Evolutionary conservation across 1,140 invertebrate genomes (phyloP).

Genomic region (Sycophaga agraensis): DNA sequence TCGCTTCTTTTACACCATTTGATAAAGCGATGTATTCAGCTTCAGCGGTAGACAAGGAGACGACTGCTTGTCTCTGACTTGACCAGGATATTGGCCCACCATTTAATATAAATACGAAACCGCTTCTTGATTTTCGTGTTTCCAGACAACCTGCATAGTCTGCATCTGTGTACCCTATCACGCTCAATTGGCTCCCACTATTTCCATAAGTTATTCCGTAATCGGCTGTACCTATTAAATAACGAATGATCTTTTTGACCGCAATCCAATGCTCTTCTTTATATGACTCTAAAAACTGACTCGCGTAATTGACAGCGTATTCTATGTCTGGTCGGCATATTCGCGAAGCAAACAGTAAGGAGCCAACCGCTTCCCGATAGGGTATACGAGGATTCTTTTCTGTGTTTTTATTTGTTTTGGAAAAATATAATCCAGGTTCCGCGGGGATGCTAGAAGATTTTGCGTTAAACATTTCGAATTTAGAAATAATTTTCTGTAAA

Average conservation of each 20-base stretch:
- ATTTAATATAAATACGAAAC: conserved; percentile 8
- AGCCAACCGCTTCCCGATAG: conserved; percentile 20
- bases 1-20: conserved; percentile 36
- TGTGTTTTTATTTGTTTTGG: not conserved
- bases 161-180: not conserved
- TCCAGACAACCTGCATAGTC: conserved; percentile 9
- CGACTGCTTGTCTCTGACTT: conserved; percentile 12
- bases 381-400: not conserved
- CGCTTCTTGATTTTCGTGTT: too few species aligned
- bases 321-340: conserved; percentile 12
- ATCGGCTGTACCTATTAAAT: conserved; percentile 20
- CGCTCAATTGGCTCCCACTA: not conserved
- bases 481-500: not conserved
- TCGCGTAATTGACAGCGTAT: too few species aligned
- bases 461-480: not conserved
- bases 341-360: too few species aligned
- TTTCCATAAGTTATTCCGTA: conserved; percentile 1
- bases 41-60: conserved; percentile 28
- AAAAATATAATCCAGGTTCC: not conserved
- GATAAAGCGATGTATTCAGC: conserved; percentile 25
- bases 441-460: not conserved
- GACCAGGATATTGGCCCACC: conserved; percentile 21
- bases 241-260: conserved; percentile 23
- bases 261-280: conserved; percentile 21
- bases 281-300: conserved; percentile 7